These are phyloP conservation scores for Spinus olivaceus DNA, from an alignment of 2,797 vertebrate species.

Conservation along the genomic window DNA sequence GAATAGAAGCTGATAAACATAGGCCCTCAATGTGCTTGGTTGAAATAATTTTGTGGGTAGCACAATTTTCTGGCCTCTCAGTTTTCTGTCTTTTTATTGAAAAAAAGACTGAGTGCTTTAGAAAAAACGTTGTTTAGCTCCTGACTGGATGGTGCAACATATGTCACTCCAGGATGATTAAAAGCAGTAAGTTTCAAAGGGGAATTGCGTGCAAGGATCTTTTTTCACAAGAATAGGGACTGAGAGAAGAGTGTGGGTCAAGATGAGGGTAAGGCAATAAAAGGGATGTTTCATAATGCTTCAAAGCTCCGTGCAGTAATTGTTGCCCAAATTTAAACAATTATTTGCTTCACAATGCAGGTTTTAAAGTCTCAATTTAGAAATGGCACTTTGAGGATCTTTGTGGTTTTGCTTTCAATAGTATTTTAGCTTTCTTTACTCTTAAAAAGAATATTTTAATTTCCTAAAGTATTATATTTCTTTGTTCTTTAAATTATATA, in stretches of 20 bases:
- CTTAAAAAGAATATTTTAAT: not conserved
- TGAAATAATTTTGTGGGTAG: not conserved
- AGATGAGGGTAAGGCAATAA: conserved; percentile 49
- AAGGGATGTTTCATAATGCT: conserved; percentile 51
- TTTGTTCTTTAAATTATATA: not conserved
- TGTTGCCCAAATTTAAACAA: conserved; percentile 30
- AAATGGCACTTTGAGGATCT: not conserved
- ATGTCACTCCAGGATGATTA: conserved; percentile 39
- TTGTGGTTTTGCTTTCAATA: not conserved
- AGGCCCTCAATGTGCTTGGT: not conserved
- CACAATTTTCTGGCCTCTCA: not conserved
- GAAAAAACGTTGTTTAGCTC: not conserved
- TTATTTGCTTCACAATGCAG: conserved; percentile 38
- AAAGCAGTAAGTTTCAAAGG: conserved; percentile 52
- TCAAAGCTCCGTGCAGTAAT: conserved; percentile 47
- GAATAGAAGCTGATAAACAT: not conserved
- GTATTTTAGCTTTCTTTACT: not conserved
- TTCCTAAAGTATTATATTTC: not conserved
- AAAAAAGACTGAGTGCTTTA: not conserved
- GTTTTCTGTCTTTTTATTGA: not conserved
- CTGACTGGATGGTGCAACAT: conserved; percentile 24
- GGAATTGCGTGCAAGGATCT: conserved; percentile 26
- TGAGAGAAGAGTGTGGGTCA: conserved; percentile 13
- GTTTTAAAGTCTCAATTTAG: not conserved
- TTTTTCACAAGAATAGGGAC: conserved; percentile 41